phyloP scores from a whole-genome alignment of 2,888 invertebrate species.

The Athrips mouffetella region DNA sequence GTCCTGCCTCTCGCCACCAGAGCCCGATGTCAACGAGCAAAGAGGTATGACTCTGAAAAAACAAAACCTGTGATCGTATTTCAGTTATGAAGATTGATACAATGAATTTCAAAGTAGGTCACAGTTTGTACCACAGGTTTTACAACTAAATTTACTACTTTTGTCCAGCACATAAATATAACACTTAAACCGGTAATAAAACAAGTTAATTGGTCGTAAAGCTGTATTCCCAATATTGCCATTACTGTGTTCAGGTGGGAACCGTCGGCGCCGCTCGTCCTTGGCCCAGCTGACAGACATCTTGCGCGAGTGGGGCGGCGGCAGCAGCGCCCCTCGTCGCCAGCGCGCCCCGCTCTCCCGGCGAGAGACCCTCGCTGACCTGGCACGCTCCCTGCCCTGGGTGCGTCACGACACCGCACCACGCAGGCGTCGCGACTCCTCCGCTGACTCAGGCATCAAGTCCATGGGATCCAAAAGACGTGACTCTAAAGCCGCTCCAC shows the following conservation, averaged over 20 bases:
- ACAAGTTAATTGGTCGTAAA: constrained; percentile 5
- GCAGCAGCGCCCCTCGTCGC: constrained; percentile 68
- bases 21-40: constrained; percentile 82
- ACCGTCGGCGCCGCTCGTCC: constrained; percentile 88
- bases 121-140: neutral
- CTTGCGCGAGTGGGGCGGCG: constrained; percentile 90
- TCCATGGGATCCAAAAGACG: constrained; percentile 85
- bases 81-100: neutral
- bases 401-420: constrained; percentile 80
- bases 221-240: neutral
- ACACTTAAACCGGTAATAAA: constrained; percentile 3
- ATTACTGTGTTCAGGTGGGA: constrained; percentile 60
- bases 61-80: no score
- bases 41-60: constrained; percentile 59
- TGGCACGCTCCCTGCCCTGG: constrained; percentile 92
- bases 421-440: constrained; percentile 90
- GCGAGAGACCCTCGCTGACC: constrained; percentile 91
- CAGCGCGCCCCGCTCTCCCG: constrained; percentile 85
- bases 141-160: neutral
- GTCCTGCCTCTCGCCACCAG: constrained; percentile 89
- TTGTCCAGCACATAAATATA: neutral
- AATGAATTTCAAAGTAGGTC: neutral
- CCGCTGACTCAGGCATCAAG: constrained; percentile 90
- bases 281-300: constrained; percentile 93
- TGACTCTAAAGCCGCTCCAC: constrained; percentile 83